Conservation (phyloP, 64 coral and sea anemone genomes). For the Pachyseris speciosa region DNA sequence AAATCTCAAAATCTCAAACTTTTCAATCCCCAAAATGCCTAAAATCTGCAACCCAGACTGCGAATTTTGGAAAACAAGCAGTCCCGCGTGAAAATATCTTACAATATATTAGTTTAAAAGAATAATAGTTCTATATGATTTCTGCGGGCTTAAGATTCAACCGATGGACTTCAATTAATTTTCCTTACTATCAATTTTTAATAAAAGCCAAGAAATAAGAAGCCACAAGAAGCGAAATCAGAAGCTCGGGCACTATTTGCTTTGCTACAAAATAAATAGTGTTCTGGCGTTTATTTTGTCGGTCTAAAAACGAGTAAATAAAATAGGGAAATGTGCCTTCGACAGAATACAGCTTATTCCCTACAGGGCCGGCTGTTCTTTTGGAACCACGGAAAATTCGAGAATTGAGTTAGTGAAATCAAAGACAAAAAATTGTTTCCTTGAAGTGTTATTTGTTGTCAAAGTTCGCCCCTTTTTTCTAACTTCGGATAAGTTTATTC, state of each 20-base stretch:
- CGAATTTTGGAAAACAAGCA: neutral
- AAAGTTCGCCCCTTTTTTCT: no score
- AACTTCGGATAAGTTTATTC: no score
- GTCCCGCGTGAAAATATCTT: neutral
- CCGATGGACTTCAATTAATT: neutral
- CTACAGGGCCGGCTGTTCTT: neutral
- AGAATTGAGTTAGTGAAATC: neutral
- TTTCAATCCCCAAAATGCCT: neutral
- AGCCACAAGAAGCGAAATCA: neutral
- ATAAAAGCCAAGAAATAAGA: neutral
- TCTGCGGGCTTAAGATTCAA: neutral
- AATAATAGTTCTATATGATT: neutral
- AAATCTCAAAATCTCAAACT: neutral
- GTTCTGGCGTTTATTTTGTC: neutral
- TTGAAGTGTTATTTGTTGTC: no score
- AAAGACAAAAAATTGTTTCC: no score
- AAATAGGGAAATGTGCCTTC: neutral
- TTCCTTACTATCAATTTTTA: neutral
- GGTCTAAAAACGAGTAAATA: neutral
- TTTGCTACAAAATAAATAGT: neutral
- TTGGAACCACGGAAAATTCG: neutral
- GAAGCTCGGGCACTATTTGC: neutral
- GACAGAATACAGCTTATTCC: neutral
- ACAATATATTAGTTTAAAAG: neutral
- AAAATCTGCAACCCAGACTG: neutral